These are phyloP conservation scores for Acrocephalus arundinaceus DNA, from an alignment of 2,113 vertebrate genomes.

Conservation along the genomic window DNA sequence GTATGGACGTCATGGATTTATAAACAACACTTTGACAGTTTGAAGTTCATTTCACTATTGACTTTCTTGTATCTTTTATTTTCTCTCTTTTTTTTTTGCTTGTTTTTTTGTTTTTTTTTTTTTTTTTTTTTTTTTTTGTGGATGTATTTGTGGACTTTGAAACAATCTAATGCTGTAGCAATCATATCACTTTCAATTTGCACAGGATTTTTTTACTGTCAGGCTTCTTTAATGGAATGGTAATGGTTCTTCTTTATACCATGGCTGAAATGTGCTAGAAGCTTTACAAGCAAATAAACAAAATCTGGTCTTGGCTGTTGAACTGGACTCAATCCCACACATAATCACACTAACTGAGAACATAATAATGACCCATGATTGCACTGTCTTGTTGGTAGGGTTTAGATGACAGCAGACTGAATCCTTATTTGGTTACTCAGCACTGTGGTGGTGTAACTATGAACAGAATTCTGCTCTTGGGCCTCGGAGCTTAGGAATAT, in stretches of 20 bases:
- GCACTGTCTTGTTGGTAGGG: background rate
- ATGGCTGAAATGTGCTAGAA: background rate
- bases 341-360: background rate
- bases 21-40: background rate
- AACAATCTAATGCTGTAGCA: background rate
- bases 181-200: background rate
- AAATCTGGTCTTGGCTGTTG: background rate
- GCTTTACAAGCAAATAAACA: constrained; percentile 33
- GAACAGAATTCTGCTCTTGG: background rate
- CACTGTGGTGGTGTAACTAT: background rate
- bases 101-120: too few species aligned
- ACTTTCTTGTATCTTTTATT: background rate
- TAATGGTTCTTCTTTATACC: background rate
- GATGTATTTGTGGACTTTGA: background rate
- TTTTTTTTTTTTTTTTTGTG: background rate
- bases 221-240: background rate
- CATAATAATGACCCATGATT: background rate
- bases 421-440: background rate
- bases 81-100: too few species aligned
- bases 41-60: background rate
- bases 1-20: background rate
- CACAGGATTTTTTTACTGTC: background rate
- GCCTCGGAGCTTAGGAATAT: background rate
- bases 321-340: background rate
- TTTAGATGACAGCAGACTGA: background rate